Evolutionary conservation across 2,888 invertebrate species (phyloP).

Genomic region (Azorinus chamasolen): DNA sequence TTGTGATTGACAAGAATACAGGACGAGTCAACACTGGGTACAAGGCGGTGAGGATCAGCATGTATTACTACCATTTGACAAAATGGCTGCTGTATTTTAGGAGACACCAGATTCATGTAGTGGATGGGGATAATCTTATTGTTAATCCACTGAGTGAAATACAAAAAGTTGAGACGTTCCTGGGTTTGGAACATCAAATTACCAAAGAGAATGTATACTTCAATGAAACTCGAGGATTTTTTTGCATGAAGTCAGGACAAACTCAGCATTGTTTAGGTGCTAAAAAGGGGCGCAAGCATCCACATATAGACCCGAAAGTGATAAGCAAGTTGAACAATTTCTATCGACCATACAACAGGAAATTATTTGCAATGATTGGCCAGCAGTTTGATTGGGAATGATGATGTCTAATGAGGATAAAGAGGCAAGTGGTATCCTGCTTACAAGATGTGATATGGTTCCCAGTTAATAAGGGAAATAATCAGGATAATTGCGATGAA

Average conservation of each 20-base stretch:
- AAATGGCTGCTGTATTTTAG: constrained; percentile 97
- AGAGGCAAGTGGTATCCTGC: too few species aligned
- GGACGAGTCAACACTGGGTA: constrained; percentile 86
- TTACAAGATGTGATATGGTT: too few species aligned
- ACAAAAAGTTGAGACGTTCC: constrained; percentile 81
- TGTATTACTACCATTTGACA: constrained; percentile 91
- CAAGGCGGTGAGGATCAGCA: constrained; percentile 86
- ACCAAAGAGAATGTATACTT: constrained; percentile 95
- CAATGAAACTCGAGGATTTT: constrained; percentile 98
- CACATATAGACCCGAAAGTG: constrained; percentile 92
- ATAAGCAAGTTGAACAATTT: constrained; percentile 80
- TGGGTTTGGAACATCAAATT: constrained; percentile 81
- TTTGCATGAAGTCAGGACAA: constrained; percentile 91
- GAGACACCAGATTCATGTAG: constrained; percentile 95
- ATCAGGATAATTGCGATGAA: too few species aligned
- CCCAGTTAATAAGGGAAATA: too few species aligned
- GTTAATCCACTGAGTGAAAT: constrained; percentile 83
- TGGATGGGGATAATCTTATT: constrained; percentile 89
- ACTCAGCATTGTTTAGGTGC: constrained; percentile 94
- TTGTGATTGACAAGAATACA: constrained; percentile 84
- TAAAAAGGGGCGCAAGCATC: constrained; percentile 95
- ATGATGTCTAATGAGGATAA: constrained; percentile 64
- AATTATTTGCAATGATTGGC: constrained; percentile 92
- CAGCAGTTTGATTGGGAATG: constrained; percentile 95
- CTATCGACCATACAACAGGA: constrained; percentile 83